Evolutionary conservation across 2,797 vertebrate genomes (phyloP).

Genomic region (Platalea minor): DNA sequence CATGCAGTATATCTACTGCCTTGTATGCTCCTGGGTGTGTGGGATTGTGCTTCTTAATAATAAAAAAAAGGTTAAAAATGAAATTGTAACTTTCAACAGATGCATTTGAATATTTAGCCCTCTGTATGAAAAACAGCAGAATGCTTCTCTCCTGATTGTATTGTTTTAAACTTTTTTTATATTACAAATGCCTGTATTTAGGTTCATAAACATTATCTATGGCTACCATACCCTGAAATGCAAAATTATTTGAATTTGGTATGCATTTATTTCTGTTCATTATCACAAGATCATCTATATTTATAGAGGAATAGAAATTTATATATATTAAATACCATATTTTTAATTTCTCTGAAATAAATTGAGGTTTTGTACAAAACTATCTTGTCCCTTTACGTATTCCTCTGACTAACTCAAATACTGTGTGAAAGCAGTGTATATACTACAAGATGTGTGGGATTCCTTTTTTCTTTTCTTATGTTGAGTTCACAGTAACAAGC

Average conservation of each 20-base stretch:
- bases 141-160: slow-evolving; percentile 65
- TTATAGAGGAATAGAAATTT: slow-evolving; percentile 92
- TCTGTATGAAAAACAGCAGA: slow-evolving; percentile 69
- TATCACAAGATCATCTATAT: slow-evolving; percentile 94
- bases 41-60: slow-evolving; percentile 1
- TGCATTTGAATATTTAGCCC: slow-evolving; percentile 68
- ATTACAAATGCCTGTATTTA: slow-evolving; percentile 70
- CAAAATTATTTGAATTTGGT: slow-evolving; percentile 77
- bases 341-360: slow-evolving; percentile 92
- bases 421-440: slow-evolving; percentile 41
- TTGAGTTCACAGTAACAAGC: slow-evolving; percentile 26
- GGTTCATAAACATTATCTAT: slow-evolving; percentile 75
- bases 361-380: slow-evolving; percentile 84
- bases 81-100: slow-evolving; percentile 61
- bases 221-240: slow-evolving; percentile 74
- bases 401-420: slow-evolving; percentile 34
- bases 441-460: background rate
- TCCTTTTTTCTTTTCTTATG: slow-evolving; percentile 27
- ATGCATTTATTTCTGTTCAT: slow-evolving; percentile 86
- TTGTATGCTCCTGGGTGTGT: slow-evolving; percentile 18
- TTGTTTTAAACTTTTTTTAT: slow-evolving; percentile 72
- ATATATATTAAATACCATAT: slow-evolving; percentile 86
- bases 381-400: slow-evolving; percentile 57
- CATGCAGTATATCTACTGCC: background rate
- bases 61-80: slow-evolving; percentile 31